Base-by-base conservation (phyloP, 2,113 vertebrate genomes). In the Morone saxatilis region DNA sequence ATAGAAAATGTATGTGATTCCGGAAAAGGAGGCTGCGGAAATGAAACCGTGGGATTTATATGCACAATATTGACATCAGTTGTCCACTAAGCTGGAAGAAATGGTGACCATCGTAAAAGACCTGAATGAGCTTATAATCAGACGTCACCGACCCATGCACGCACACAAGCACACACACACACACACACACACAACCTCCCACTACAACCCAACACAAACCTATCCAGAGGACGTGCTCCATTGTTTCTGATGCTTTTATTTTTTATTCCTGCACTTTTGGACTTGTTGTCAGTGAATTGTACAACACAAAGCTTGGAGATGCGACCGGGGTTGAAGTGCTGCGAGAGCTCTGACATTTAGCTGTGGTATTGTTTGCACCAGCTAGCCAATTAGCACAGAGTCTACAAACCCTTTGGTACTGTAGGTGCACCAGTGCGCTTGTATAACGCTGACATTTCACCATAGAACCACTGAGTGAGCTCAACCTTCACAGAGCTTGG, bases 341-440 rank as follows among this genome's bases (percentile, higher is more conserved):
- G 86, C 78, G 85, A 89, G 87, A 85, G 88, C 83, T 31, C 76
- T 94, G 92, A 93, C 91, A 93, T 95, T 94, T 93, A 93, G 71
- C 82, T 51, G 79, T 22, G 78, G 83, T 73, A 90, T 89, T 88
- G 84, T 89, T 88, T 61, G 76, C 72, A 59, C 68, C 48, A 60
- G 63, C 60, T 66, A 63, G 59, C 88, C 85, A 93, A 94, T 94
- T 93, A 93, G 85, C 82, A 53, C 43, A 41, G 70, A 50, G 71
- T 57, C 61, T 41, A 45, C 60, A 57, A 79, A 89, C 25, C 54
- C 45, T 78, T 85, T 62, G 53, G 62, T 12, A 22, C 9, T 57
- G 25, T 48, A 57, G 81, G 78, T 85, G 68, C 76, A 65, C 74
- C 78, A 43, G 54, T 45, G 81, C 51, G 70, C 79, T 78, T 71